Percentiles rank a stretch among this genome's conserved stretches.
Evolutionary conservation across 2,797 vertebrate species (phyloP).

Genomic region (Sebastes oblongus): DNA sequence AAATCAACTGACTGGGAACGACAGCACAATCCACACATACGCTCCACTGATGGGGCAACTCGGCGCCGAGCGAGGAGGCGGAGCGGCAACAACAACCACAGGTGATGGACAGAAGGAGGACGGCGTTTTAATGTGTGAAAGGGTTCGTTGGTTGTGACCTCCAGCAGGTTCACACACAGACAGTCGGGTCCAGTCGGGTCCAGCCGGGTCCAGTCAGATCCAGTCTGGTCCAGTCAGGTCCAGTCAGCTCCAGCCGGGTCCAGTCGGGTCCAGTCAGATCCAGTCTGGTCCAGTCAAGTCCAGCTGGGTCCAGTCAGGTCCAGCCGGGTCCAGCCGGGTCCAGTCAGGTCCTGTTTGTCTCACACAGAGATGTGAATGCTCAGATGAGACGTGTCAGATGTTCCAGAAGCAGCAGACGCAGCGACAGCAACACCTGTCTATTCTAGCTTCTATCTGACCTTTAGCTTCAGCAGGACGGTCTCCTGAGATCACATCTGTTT

Average conservation of each 20-base stretch:
- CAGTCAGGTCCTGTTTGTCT: slow-evolving; percentile 45
- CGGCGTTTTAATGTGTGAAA: slow-evolving; percentile 7
- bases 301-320: too few species aligned
- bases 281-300: fast-evolving
- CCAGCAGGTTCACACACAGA: neutral
- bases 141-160: slow-evolving; percentile 29
- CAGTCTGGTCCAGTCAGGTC: neutral
- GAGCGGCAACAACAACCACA: slow-evolving; percentile 9
- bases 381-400: slow-evolving; percentile 22
- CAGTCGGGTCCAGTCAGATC: too few species aligned
- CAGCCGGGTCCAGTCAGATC: neutral
- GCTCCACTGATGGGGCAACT: slow-evolving; percentile 57
- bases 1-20: slow-evolving; percentile 57
- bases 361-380: neutral
- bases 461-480: slow-evolving; percentile 19
- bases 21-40: slow-evolving; percentile 60
- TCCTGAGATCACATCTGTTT: slow-evolving; percentile 35
- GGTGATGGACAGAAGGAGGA: slow-evolving; percentile 16
- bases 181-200: slow-evolving; percentile 38
- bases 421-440: slow-evolving; percentile 52
- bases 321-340: neutral
- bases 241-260: neutral
- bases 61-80: slow-evolving; percentile 23
- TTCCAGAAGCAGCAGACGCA: neutral
- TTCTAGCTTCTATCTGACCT: slow-evolving; percentile 38